phyloP scores from a whole-genome alignment of 2,888 invertebrate genomes.

The Leptopilina syphax region DNA sequence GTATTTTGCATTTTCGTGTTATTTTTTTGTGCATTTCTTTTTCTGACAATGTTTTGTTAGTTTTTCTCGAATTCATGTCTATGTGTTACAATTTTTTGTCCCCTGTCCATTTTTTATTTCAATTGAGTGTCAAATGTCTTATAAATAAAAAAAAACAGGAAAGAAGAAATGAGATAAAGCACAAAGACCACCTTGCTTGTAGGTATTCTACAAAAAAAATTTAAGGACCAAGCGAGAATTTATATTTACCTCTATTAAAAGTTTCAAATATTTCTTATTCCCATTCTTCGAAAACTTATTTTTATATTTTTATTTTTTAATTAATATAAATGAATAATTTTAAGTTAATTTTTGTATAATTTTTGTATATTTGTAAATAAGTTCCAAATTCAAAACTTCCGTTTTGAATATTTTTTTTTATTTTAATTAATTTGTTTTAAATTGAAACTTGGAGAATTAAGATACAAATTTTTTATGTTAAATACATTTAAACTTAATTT shows the following conservation, averaged over 20 bases:
- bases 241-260: neutral
- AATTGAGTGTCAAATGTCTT: neutral
- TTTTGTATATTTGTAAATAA: no score
- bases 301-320: no score
- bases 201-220: neutral
- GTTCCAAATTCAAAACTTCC: no score
- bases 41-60: conserved; percentile 1
- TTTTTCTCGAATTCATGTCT: neutral
- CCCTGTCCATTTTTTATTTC: conserved; percentile 7
- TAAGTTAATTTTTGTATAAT: no score
- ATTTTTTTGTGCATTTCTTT: conserved; percentile 17
- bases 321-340: no score
- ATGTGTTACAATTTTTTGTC: conserved; percentile 5
- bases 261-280: no score
- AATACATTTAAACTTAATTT: no score
- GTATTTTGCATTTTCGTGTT: conserved; percentile 13
- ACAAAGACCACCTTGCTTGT: conserved; percentile 24
- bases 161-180: neutral
- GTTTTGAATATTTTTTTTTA: no score
- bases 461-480: no score
- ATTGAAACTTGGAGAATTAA: no score
- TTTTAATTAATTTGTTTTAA: no score
- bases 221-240: neutral
- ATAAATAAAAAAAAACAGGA: neutral
- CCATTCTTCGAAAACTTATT: no score